Base-by-base conservation (phyloP, 2,113 vertebrate genomes). In the Nesoenas mayeri region DNA sequence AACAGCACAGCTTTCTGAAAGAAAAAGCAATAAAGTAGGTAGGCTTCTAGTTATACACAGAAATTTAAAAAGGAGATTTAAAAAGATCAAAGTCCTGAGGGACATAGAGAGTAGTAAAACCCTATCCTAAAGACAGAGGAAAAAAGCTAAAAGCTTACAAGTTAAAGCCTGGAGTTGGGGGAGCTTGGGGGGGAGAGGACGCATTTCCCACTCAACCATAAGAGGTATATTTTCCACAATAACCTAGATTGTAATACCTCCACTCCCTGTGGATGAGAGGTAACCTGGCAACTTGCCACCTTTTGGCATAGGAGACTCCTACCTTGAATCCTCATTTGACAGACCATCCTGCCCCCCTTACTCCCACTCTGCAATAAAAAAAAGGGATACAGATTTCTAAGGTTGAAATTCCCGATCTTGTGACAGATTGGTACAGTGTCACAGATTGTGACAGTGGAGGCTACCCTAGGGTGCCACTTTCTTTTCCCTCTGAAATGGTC, bases 121-220 rank as follows among this genome's bases (percentile, higher is more conserved):
- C 53, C 34, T 84, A 18, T 32, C 51, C 36, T 57, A 71, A 47
- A 26, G 29, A 58, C 11, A 66, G 38, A 21, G 28, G 5, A 15
- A 65, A 38, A 87, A 75, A 40, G 8, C 14, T 60, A 38, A 87
- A 75, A 40, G 10, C 16, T 91, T 75, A 32, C 16, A 56, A 66
- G 12, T 67, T 48, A 34, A 72, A 81, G 50, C 6, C 17, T 6
- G 8, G 0, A 1, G 25, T 2, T 28, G 5, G 16, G 2, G 40
- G 5, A 40, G 40, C 12, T 20, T 11, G 24, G 42, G 31, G 24
- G 32, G 25, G 18, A 9, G 11, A 10, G 28, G 26, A 66, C 19
- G 8, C 5, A 2, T 85, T 88, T 72, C 58, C 36, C 12, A 66
- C 19, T 8, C 3, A 1, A 29, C 6, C 28, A 34, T 6, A 80